Evolutionary conservation across 2,797 vertebrate genomes (phyloP).

Genomic region (Muscicapa striata): DNA sequence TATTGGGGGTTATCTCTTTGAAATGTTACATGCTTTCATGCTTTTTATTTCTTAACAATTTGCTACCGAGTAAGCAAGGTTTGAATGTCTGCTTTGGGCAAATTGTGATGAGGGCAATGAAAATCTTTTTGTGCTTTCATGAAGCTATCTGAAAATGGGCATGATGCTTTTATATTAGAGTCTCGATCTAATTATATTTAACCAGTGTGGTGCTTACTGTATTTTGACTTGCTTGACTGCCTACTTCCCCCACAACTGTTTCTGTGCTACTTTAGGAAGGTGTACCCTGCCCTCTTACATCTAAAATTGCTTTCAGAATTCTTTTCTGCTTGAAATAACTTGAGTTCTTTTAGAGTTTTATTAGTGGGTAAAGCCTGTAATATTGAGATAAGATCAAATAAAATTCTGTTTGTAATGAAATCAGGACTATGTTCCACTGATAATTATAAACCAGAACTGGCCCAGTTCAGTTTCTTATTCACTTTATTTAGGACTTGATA

Average conservation of each 20-base stretch:
- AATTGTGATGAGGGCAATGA: neutral
- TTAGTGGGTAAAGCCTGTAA: constrained; percentile 9
- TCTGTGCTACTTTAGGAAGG: neutral
- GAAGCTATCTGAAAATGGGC: neutral
- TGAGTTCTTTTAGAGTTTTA: neutral
- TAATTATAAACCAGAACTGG: constrained; percentile 16
- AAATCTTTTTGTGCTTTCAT: neutral
- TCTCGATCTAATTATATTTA: neutral
- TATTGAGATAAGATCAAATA: constrained; percentile 36
- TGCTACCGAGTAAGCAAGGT: neutral
- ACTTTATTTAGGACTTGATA: constrained; percentile 19
- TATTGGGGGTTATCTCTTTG: neutral
- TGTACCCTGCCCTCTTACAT: neutral
- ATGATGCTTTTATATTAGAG: neutral
- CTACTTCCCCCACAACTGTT: neutral
- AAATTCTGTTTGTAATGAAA: constrained; percentile 40
- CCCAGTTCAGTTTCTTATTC: constrained; percentile 17
- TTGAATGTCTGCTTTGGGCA: neutral
- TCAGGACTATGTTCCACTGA: neutral
- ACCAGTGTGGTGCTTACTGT: neutral
- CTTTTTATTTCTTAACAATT: neutral
- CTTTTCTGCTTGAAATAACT: constrained; percentile 26
- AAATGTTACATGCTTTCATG: neutral
- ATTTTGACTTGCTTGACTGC: neutral
- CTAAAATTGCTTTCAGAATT: constrained; percentile 28